These are phyloP conservation scores for Ailuropoda melanoleuca DNA, from an alignment of 2,113 vertebrate species.

Conservation along the genomic window DNA sequence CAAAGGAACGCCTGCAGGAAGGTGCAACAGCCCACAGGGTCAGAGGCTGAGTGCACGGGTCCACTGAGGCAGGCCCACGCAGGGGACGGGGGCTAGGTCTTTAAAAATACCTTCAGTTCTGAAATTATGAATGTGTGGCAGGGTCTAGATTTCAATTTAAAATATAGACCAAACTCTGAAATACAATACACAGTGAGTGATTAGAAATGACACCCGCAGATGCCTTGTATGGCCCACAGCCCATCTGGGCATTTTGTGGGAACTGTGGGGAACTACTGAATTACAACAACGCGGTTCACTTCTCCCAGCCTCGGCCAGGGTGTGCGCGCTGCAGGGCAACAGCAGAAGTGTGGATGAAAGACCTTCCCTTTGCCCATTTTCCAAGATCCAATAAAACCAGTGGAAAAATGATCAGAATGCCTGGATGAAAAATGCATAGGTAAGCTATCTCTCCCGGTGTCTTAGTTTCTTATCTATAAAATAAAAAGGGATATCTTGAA, in stretches of 20 bases:
- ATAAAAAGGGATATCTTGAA: background rate
- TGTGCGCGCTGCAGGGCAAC: background rate
- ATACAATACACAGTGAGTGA: background rate
- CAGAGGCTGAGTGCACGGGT: background rate
- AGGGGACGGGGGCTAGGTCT: background rate
- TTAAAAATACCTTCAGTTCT: background rate
- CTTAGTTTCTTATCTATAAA: background rate
- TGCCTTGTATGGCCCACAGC: background rate
- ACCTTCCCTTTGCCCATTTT: background rate
- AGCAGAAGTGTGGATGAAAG: background rate
- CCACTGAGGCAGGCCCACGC: background rate
- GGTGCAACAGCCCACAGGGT: background rate
- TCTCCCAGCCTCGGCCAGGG: background rate
- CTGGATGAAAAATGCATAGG: background rate
- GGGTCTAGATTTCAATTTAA: background rate
- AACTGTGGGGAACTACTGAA: background rate
- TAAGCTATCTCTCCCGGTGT: background rate
- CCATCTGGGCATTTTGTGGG: background rate
- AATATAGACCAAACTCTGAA: background rate
- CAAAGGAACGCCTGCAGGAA: background rate
- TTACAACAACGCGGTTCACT: background rate
- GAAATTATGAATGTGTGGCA: background rate
- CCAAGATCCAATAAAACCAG: background rate
- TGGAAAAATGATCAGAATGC: background rate
- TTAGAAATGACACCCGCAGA: background rate